Evolutionary conservation across 2,797 vertebrate genomes (phyloP), one percentile per base, ranked within the genome.

Genomic region (Alcedo atthis): DNA sequence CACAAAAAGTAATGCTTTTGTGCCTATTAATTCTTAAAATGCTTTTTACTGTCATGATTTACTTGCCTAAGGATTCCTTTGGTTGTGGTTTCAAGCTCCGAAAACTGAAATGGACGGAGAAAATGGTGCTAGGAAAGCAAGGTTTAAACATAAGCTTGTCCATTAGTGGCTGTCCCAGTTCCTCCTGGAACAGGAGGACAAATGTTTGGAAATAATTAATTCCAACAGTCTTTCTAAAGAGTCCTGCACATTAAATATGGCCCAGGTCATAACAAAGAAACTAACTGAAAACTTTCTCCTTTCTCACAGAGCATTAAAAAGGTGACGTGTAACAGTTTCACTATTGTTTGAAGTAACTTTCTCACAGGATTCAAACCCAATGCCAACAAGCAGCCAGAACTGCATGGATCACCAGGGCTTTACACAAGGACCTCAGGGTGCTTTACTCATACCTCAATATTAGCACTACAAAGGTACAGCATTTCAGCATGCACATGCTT

Each of bases 371-470:
- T 10, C 45, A 49, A 54, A 80, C 63, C 24, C 21, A 49, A 48
- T 22, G 33, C 54, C 5, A 2, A 57, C 5, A 1, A 62, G 19
- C 30, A 73, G 12, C 15, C 35, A 30, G 35, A 0, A 1, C 7
- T 22, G 17, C 43, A 77, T 18, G 51, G 69, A 53, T 53, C 3
- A 4, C 64, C 30, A 35, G 9, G n/a, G 24, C 12, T 81, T 79
- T 37, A 15, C 51, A 66, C 13, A 48, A 53, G n/a, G 14, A 71
- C 32, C 10, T 63, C 0, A 0, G 14, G 9, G 40, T 42, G 40
- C 40, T 42, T 42, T 42, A 42, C 40, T 42, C 40, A 42, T 42
- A 42, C 40, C 40, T 42, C 40, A 42, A 42, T 42, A 42, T 42
- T 42, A 42, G 40, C 40, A 42, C 40, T 42, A 42, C 40, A 42